Percentiles rank a stretch among this genome's conserved stretches.
Evolutionary conservation across 2,888 invertebrate genomes (phyloP).

Genomic region (Caenorhabditis afra): DNA sequence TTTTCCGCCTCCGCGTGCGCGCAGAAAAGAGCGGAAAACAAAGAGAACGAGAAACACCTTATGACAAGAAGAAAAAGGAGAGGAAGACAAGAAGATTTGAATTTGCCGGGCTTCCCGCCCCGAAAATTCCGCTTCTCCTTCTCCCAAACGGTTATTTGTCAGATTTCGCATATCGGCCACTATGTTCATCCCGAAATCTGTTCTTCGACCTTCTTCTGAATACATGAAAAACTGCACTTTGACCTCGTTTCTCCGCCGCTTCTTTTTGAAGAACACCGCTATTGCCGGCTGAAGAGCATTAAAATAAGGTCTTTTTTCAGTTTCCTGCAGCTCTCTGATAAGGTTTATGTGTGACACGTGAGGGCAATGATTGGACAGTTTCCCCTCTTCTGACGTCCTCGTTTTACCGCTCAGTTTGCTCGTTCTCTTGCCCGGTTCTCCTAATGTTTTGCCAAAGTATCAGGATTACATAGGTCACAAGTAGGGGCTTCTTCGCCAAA

Average conservation of each 20-base stretch:
- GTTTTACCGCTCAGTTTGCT: slow-evolving; percentile 36
- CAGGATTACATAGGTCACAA: slow-evolving; percentile 59
- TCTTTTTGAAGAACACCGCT: slow-evolving; percentile 28
- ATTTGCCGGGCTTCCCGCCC: too few relatives aligned
- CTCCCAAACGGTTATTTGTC: too few relatives aligned
- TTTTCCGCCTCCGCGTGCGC: too few relatives aligned
- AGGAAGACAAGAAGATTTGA: too few relatives aligned
- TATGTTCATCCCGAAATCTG: too few relatives aligned
- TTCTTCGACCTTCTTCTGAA: too few relatives aligned
- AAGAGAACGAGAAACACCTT: too few relatives aligned
- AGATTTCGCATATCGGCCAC: too few relatives aligned
- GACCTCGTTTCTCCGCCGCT: background rate
- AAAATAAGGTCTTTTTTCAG: slow-evolving; percentile 27
- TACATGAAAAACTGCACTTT: slow-evolving; percentile 14
- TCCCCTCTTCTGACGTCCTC: background rate
- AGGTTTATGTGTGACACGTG: slow-evolving; percentile 27
- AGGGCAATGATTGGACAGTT: background rate
- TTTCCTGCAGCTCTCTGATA: background rate
- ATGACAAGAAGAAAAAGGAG: too few relatives aligned
- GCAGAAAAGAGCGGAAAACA: too few relatives aligned
- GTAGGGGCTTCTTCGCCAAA: slow-evolving; percentile 39
- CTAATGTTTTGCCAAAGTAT: slow-evolving; percentile 47
- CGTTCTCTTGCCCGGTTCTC: slow-evolving; percentile 1
- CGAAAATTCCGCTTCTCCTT: too few relatives aligned
- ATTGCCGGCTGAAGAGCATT: slow-evolving; percentile 5